Percentiles rank a stretch among this genome's conserved stretches.
Conservation (phyloP, 2,888 invertebrate genomes). For the Tachina fera region DNA sequence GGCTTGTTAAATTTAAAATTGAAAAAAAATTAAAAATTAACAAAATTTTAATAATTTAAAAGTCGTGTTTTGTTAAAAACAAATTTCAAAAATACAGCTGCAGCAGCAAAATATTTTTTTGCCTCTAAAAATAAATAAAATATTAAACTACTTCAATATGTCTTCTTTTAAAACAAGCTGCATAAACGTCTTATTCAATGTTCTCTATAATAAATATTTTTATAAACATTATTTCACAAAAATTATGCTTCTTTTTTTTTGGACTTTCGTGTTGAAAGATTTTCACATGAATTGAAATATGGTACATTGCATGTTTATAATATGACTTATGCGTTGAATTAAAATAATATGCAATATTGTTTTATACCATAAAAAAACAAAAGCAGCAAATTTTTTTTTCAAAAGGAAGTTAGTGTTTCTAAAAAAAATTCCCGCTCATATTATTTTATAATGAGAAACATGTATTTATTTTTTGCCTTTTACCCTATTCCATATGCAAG, state of each 20-base stretch:
- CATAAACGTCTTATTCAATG: slow-evolving; percentile 39
- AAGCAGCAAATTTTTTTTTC: slow-evolving; percentile 39
- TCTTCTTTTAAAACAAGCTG: not conserved
- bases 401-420: slow-evolving; percentile 40
- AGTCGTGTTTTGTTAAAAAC: too few relatives aligned
- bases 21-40: not conserved
- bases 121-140: slow-evolving; percentile 16
- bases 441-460: slow-evolving; percentile 59
- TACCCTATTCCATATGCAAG: slow-evolving; percentile 73
- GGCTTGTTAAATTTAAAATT: not conserved
- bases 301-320: slow-evolving; percentile 63
- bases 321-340: slow-evolving; percentile 66
- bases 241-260: not conserved
- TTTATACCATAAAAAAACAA: slow-evolving; percentile 7
- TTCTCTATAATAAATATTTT: slow-evolving; percentile 31
- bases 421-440: slow-evolving; percentile 7
- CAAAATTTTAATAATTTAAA: not conserved
- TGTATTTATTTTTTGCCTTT: slow-evolving; percentile 30
- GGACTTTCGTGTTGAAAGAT: slow-evolving; percentile 73
- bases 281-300: slow-evolving; percentile 68
- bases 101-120: not conserved
- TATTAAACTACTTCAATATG: slow-evolving; percentile 35
- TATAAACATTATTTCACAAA: slow-evolving; percentile 31
- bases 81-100: too few relatives aligned
- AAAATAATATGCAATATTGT: slow-evolving; percentile 51